phyloP scores from a whole-genome alignment of 2,797 vertebrate genomes.

The Amazona finschi region DNA sequence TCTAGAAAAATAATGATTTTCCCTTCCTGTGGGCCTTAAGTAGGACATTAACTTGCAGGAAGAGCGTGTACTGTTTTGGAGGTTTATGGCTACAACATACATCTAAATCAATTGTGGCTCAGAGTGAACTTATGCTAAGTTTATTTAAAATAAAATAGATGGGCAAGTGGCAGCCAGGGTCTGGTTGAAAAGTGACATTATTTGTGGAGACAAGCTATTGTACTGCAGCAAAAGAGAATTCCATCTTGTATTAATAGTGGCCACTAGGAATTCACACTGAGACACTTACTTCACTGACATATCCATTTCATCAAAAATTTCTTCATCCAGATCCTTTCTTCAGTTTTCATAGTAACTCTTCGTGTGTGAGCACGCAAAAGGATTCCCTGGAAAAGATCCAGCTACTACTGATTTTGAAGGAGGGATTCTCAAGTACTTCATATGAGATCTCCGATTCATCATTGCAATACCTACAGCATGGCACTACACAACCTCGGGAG shows the following conservation, averaged over 20 bases:
- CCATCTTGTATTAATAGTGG: slow-evolving; percentile 37
- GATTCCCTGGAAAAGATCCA: not conserved
- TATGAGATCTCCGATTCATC: not conserved
- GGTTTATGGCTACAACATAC: not conserved
- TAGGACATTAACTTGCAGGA: not conserved
- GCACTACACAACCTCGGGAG: not conserved
- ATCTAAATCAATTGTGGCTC: not conserved
- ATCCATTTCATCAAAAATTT: slow-evolving; percentile 23
- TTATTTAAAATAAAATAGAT: slow-evolving; percentile 48
- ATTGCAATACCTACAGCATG: not conserved
- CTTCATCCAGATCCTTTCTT: slow-evolving; percentile 3
- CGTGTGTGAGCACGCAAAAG: not conserved
- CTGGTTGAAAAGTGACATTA: slow-evolving; percentile 26
- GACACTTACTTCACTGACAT: slow-evolving; percentile 17
- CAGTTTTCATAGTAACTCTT: slow-evolving; percentile 8
- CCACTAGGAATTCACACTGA: slow-evolving; percentile 31
- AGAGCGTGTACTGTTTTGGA: not conserved
- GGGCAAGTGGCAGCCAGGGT: not conserved
- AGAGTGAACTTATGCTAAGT: slow-evolving; percentile 14
- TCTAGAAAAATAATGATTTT: not conserved
- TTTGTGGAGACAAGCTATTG: slow-evolving; percentile 46
- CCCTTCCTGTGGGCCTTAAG: not conserved
- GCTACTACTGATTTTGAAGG: not conserved
- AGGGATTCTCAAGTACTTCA: not conserved
- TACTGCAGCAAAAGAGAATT: slow-evolving; percentile 46